These are phyloP conservation scores for Drosophila fulvimacula DNA, from an alignment of 2,888 invertebrate genomes.

Conservation along the genomic window DNA sequence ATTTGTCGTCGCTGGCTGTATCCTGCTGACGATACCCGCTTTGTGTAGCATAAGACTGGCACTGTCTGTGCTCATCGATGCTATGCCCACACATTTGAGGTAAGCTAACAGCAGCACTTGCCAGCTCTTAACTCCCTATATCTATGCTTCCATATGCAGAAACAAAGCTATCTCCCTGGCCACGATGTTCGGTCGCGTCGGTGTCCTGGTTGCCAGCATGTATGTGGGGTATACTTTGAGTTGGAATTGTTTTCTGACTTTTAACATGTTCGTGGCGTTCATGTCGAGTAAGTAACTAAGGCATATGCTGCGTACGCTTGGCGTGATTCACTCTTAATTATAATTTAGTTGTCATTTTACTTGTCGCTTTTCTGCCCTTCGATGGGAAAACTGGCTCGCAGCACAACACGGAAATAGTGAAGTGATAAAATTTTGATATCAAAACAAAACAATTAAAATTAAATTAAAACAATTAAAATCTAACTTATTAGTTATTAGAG, in stretches of 20 bases:
- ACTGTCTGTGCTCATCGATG: conserved; percentile 28
- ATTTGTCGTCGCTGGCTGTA: not conserved
- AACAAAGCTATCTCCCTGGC: conserved; percentile 35
- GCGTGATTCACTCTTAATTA: not conserved
- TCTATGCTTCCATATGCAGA: conserved; percentile 3
- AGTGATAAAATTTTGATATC: too few relatives aligned
- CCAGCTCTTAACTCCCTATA: not conserved
- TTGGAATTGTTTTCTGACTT: conserved; percentile 30
- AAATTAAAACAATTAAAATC: too few relatives aligned
- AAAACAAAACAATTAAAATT: too few relatives aligned
- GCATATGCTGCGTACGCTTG: not conserved
- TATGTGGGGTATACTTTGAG: conserved; percentile 30
- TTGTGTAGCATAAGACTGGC: conserved; percentile 25
- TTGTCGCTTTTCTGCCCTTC: not conserved
- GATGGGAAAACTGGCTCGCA: not conserved
- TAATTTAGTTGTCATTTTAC: not conserved
- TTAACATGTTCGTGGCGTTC: conserved; percentile 19
- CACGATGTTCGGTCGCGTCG: conserved; percentile 33
- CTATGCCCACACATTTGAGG: conserved; percentile 44
- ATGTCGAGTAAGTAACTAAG: conserved; percentile 19
- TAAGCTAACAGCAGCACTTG: not conserved
- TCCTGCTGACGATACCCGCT: conserved; percentile 22
- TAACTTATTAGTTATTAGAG: too few relatives aligned
- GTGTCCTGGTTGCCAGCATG: conserved; percentile 15
- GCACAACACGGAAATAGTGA: too few relatives aligned